Percentiles rank a stretch among this genome's conserved stretches.
Conservation (phyloP, 2,113 vertebrate genomes). For the Pelvicachromis taeniatus region DNA sequence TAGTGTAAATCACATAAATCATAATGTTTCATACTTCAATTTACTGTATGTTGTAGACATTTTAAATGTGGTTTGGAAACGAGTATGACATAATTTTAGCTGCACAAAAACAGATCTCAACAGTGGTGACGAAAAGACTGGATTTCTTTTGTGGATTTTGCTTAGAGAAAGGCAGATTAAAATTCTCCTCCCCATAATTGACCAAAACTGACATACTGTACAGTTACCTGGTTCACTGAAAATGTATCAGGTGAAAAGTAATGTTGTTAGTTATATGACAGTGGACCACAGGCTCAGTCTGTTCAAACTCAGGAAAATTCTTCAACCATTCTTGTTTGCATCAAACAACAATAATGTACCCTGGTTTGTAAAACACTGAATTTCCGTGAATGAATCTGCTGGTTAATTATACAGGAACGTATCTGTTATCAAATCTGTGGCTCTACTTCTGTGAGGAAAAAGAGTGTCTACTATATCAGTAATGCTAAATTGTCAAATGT, state of each 20-base stretch:
- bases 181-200: background rate
- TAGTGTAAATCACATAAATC: slow-evolving; percentile 13
- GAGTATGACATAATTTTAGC: background rate
- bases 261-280: background rate
- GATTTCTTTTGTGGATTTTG: background rate
- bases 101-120: background rate
- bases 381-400: slow-evolving; percentile 11
- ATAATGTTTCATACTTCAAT: background rate
- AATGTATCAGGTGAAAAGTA: background rate
- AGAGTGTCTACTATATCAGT: background rate
- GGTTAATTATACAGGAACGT: background rate
- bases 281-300: slow-evolving; percentile 31
- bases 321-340: slow-evolving; percentile 15
- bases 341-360: background rate
- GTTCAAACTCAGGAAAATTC: slow-evolving; percentile 55
- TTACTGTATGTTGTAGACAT: slow-evolving; percentile 23
- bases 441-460: background rate
- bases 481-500: slow-evolving; percentile 2
- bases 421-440: background rate
- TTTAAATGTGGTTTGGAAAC: background rate
- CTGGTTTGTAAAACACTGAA: slow-evolving; percentile 44
- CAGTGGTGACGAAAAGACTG: background rate
- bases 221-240: background rate
- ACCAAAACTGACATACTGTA: background rate
- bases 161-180: background rate